Conservation (phyloP, 2,888 invertebrate genomes). For the Gisinianus flammeolus region DNA sequence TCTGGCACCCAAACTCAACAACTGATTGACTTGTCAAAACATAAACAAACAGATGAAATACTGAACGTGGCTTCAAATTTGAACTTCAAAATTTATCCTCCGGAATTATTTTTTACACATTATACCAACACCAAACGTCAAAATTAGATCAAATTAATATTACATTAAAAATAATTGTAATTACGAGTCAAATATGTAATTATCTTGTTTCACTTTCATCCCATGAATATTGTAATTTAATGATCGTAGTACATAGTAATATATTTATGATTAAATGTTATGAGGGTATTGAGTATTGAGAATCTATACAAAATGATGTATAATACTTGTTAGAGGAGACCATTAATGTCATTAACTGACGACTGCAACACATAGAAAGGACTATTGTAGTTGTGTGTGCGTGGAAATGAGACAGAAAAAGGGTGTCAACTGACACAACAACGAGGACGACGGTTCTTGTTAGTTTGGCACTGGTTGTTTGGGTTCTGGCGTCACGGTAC, state of each 20-base stretch:
- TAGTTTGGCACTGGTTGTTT: conserved; percentile 41
- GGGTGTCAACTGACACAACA: conserved; percentile 30
- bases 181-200: too few relatives aligned
- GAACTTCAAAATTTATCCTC: background rate
- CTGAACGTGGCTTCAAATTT: conserved; percentile 4
- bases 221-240: too few relatives aligned
- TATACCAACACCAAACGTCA: too few relatives aligned
- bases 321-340: background rate
- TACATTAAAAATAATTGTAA: too few relatives aligned
- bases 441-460: conserved; percentile 21
- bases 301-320: too few relatives aligned
- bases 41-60: background rate
- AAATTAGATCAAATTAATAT: too few relatives aligned
- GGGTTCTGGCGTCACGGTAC: conserved; percentile 42
- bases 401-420: conserved; percentile 17
- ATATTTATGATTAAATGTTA: too few relatives aligned
- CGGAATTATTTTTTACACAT: too few relatives aligned
- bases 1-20: background rate
- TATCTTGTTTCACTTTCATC: too few relatives aligned
- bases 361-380: background rate
- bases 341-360: background rate
- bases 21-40: conserved; percentile 22
- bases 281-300: too few relatives aligned
- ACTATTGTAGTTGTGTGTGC: too few relatives aligned
- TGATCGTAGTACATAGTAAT: too few relatives aligned